Conservation (phyloP, 2,113 vertebrate species). For the Fulmarus glacialis region DNA sequence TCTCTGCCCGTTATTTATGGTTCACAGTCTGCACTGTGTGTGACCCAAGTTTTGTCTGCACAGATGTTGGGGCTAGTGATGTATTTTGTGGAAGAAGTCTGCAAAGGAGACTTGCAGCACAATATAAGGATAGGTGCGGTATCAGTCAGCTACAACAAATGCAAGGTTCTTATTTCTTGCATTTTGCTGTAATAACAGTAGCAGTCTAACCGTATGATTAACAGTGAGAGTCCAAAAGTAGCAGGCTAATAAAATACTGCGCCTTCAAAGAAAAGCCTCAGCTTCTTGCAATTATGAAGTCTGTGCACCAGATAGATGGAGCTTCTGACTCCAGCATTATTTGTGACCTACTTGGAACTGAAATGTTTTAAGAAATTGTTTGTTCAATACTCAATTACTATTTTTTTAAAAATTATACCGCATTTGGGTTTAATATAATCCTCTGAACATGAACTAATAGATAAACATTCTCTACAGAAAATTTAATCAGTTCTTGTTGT, state of each 20-base stretch:
- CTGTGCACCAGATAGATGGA: background rate
- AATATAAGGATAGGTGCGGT: rapidly evolving
- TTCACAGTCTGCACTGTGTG: rapidly evolving
- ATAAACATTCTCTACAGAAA: background rate
- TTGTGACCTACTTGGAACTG: background rate
- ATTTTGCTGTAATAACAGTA: background rate
- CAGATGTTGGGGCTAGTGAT: background rate
- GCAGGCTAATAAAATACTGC: background rate
- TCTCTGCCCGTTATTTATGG: background rate
- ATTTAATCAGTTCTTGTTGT: background rate
- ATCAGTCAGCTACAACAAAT: background rate
- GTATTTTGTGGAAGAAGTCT: background rate
- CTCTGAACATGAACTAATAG: background rate
- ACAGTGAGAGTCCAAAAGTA: background rate
- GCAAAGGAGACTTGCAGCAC: background rate
- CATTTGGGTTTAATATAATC: background rate
- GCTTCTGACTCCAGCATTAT: background rate
- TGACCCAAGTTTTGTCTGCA: background rate
- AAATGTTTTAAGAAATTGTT: background rate
- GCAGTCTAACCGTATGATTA: background rate
- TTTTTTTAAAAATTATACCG: background rate
- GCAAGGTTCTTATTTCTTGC: background rate
- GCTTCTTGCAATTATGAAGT: background rate
- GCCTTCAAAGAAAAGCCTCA: background rate
- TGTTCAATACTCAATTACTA: background rate